Conservation (phyloP, 1,140 invertebrate species). For the Trichoplusia ni region DNA sequence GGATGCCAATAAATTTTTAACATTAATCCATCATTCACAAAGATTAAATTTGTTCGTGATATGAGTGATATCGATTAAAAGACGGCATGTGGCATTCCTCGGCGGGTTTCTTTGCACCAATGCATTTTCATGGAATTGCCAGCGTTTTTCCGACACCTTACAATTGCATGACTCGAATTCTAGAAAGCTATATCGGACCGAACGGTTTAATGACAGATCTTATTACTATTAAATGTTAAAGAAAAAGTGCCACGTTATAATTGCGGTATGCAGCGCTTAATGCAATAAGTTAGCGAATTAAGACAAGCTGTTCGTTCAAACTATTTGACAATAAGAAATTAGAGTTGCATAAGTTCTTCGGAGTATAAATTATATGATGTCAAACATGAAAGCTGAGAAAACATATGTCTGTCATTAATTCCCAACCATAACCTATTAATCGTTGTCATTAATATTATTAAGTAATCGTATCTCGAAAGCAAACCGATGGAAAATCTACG, state of each 20-base stretch:
- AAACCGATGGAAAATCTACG: conserved; percentile 16
- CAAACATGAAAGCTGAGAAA: background rate
- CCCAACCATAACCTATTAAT: background rate
- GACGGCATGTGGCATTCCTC: conserved; percentile 70
- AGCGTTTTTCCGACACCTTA: conserved; percentile 79
- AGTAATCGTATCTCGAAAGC: background rate
- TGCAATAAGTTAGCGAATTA: conserved; percentile 2
- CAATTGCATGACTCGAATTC: conserved; percentile 78
- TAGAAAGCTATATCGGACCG: conserved; percentile 71
- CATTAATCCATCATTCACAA: conserved; percentile 61
- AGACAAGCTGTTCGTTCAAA: background rate
- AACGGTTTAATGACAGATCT: conserved; percentile 55
- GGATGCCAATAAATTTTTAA: conserved; percentile 61
- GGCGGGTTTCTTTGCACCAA: conserved; percentile 70
- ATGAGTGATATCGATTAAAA: conserved; percentile 59
- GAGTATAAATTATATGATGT: background rate
- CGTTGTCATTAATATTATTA: conserved; percentile 8
- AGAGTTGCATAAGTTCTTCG: background rate
- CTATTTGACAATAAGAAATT: background rate
- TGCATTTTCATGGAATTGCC: conserved; percentile 79
- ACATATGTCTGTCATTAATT: conserved; percentile 7
- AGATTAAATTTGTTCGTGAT: conserved; percentile 68
- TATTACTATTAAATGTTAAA: conserved; percentile 25
- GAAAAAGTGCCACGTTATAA: conserved; percentile 23
- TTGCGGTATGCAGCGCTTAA: conserved; percentile 17